These are phyloP conservation scores for Vollenhovia emeryi DNA, from an alignment of 1,140 invertebrate species.

Conservation along the genomic window DNA sequence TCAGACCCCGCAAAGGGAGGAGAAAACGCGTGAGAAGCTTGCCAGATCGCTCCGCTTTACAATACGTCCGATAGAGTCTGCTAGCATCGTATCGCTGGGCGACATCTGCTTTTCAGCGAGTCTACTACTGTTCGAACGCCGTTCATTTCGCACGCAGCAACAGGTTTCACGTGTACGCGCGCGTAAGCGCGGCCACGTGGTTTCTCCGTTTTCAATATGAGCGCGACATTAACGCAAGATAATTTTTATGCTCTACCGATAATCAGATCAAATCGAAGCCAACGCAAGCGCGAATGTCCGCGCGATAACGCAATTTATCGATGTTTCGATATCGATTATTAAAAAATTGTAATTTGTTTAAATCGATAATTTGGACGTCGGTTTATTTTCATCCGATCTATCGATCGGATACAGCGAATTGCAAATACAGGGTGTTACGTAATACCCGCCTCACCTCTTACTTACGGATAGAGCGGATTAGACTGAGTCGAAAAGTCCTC, in stretches of 20 bases:
- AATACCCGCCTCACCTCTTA: too few species aligned
- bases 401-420: not conserved
- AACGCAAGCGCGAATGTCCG: not conserved
- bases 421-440: not conserved
- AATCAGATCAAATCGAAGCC: not conserved
- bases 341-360: not conserved
- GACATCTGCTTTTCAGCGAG: constrained; percentile 74
- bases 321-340: not conserved
- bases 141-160: constrained; percentile 56
- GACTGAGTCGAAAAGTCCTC: too few species aligned
- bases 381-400: not conserved
- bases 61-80: constrained; percentile 66
- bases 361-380: not conserved
- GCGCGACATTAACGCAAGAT: not conserved
- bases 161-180: constrained; percentile 64
- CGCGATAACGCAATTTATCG: not conserved
- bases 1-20: constrained; percentile 66
- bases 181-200: constrained; percentile 13
- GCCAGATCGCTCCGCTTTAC: constrained; percentile 50
- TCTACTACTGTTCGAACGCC: constrained; percentile 14
- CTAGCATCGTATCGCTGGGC: constrained; percentile 44
- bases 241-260: not conserved
- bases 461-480: too few species aligned
- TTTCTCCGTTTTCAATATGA: constrained; percentile 25
- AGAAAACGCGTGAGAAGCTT: constrained; percentile 15